Conservation (phyloP, 2,888 invertebrate species). For the Drosophila barbarae region DNA sequence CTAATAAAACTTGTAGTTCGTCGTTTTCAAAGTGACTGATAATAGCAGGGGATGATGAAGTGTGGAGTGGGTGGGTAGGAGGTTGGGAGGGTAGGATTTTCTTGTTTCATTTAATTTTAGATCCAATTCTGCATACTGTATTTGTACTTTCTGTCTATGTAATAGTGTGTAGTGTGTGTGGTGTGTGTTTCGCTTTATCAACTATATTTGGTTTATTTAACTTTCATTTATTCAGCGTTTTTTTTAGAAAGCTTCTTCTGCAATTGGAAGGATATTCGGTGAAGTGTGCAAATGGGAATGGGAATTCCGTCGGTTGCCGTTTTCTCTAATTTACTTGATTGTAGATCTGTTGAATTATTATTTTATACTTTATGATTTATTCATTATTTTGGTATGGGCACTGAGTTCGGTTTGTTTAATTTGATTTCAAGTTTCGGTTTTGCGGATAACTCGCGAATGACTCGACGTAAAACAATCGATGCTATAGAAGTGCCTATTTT, state of each 20-base stretch:
- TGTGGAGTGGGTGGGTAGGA: conserved; percentile 14
- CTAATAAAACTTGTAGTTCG: conserved; percentile 58
- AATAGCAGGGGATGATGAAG: conserved; percentile 12
- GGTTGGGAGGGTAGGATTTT: conserved; percentile 17
- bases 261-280: conserved; percentile 22
- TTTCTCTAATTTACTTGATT: conserved; percentile 12
- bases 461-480: conserved; percentile 73
- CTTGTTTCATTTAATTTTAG: conserved; percentile 26
- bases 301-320: conserved; percentile 22
- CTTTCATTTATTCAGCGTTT: conserved; percentile 26
- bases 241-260: conserved; percentile 19
- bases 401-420: conserved; percentile 39
- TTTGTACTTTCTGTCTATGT: conserved; percentile 66
- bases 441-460: conserved; percentile 36
- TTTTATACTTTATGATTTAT: conserved; percentile 23
- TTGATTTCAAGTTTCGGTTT: conserved; percentile 17
- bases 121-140: conserved; percentile 49
- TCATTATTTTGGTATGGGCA: conserved; percentile 37
- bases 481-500: conserved; percentile 81
- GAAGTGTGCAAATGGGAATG: conserved; percentile 21
- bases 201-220: conserved; percentile 71
- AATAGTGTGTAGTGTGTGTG: conserved; percentile 22
- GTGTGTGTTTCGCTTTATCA: conserved; percentile 48
- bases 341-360: conserved; percentile 35
- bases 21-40: conserved; percentile 34